Conservation (phyloP, 2,888 invertebrate species). For the Ichneumon xanthorius region DNA sequence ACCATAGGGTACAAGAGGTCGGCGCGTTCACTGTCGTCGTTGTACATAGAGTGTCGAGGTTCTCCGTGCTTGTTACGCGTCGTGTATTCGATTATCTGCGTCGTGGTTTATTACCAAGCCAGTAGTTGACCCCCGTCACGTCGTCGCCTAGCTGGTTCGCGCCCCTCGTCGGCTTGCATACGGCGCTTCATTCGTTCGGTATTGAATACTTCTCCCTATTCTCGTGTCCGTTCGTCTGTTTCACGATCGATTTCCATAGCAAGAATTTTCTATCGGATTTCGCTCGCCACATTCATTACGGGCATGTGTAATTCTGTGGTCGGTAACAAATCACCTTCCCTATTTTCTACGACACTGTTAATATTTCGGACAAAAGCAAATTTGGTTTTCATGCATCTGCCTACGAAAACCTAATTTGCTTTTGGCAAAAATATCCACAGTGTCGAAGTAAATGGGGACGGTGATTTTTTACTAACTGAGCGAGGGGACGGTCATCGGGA, state of each 20-base stretch:
- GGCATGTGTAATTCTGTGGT: background rate
- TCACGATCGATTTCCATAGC: background rate
- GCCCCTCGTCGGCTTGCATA: slow-evolving; percentile 34
- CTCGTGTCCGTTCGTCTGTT: background rate
- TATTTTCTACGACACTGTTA: background rate
- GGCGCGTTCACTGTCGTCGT: slow-evolving; percentile 35
- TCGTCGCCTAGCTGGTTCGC: slow-evolving; percentile 52
- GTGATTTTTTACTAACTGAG: too few relatives aligned
- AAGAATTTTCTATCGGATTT: background rate
- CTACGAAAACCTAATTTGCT: too few relatives aligned
- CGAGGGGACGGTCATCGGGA: too few relatives aligned
- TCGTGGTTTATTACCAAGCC: slow-evolving; percentile 80
- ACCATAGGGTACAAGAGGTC: slow-evolving; percentile 29
- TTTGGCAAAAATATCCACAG: too few relatives aligned
- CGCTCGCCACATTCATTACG: background rate
- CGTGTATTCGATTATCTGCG: slow-evolving; percentile 83
- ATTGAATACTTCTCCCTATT: background rate
- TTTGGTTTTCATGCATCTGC: background rate
- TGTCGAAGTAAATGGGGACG: too few relatives aligned
- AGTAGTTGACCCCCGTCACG: slow-evolving; percentile 59
- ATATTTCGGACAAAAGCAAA: background rate
- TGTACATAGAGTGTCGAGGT: slow-evolving; percentile 69
- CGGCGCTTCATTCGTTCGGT: slow-evolving; percentile 47
- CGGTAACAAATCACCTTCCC: background rate
- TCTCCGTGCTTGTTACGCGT: slow-evolving; percentile 80